These are phyloP conservation scores for Aphrophora alni DNA, from an alignment of 2,888 invertebrate species.

Conservation along the genomic window DNA sequence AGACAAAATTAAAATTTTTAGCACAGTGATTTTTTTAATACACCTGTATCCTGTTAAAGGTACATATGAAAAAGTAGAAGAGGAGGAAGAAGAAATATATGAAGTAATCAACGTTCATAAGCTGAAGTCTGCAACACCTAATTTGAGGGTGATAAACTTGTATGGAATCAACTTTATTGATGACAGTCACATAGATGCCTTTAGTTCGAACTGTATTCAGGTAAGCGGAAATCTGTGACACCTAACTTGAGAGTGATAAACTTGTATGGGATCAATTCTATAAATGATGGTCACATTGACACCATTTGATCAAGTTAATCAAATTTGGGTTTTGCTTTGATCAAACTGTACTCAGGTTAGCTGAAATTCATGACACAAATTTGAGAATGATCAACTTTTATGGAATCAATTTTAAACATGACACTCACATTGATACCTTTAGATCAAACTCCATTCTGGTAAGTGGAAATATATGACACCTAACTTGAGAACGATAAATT, in stretches of 20 bases:
- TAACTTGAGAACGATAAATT: no score
- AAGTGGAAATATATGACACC: no score
- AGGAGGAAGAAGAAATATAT: conserved; percentile 99
- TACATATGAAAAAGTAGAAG: conserved; percentile 96
- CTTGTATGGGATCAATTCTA: conserved; percentile 97
- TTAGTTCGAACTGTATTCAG: conserved; percentile 94
- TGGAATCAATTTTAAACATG: conserved; percentile 98
- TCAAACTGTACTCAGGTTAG: conserved; percentile 89
- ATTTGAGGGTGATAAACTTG: conserved; percentile 94
- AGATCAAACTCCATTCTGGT: no score
- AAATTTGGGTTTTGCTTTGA: no score
- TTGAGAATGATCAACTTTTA: conserved; percentile 96
- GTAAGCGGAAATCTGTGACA: conserved; percentile 86
- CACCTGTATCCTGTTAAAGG: conserved; percentile 69
- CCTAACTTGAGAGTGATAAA: conserved; percentile 98
- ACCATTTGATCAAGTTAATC: no score
- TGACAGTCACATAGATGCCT: conserved; percentile 98
- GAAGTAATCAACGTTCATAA: conserved; percentile 99
- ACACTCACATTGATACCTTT: no score
- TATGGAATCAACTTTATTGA: conserved; percentile 99
- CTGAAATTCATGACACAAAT: conserved; percentile 93
- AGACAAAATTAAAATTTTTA: no score
- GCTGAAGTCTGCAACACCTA: conserved; percentile 97
- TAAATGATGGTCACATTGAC: conserved; percentile 98
- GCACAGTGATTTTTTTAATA: no score